These are phyloP conservation scores for Meriones psammophilus DNA, from an alignment of 2,797 vertebrate genomes.

Conservation along the genomic window DNA sequence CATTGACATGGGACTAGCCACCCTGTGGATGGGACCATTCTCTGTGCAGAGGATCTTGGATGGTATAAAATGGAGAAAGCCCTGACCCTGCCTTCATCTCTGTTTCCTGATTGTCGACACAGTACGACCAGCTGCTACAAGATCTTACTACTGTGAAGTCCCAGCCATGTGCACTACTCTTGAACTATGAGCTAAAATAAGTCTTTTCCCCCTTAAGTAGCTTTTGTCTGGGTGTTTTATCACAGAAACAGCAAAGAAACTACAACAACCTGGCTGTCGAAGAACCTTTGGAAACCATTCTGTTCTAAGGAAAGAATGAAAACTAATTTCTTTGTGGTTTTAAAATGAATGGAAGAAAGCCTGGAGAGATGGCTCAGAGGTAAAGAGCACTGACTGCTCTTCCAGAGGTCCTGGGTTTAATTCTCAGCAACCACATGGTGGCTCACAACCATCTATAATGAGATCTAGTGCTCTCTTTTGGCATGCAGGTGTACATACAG, in stretches of 20 bases:
- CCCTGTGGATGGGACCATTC: neutral
- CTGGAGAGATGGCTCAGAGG: too few relatives aligned
- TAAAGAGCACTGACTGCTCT: too few relatives aligned
- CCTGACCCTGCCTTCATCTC: neutral
- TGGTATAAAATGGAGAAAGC: neutral
- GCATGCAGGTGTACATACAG: too few relatives aligned
- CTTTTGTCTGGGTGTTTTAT: neutral
- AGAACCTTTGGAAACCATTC: neutral
- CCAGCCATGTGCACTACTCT: neutral
- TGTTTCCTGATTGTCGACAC: neutral
- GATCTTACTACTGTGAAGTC: neutral
- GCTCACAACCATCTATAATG: too few relatives aligned
- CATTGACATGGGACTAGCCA: neutral
- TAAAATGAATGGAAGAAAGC: neutral
- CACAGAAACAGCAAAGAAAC: neutral
- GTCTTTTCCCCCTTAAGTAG: neutral
- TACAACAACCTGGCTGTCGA: neutral
- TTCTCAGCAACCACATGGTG: too few relatives aligned
- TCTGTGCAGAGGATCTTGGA: neutral
- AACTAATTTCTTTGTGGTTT: neutral
- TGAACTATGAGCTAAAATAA: neutral
- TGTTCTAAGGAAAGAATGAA: neutral
- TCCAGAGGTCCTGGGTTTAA: too few relatives aligned
- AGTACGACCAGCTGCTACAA: neutral
- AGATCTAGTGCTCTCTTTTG: too few relatives aligned